These are phyloP conservation scores for Lerema accius DNA, from an alignment of 1,140 invertebrate species.

Conservation along the genomic window DNA sequence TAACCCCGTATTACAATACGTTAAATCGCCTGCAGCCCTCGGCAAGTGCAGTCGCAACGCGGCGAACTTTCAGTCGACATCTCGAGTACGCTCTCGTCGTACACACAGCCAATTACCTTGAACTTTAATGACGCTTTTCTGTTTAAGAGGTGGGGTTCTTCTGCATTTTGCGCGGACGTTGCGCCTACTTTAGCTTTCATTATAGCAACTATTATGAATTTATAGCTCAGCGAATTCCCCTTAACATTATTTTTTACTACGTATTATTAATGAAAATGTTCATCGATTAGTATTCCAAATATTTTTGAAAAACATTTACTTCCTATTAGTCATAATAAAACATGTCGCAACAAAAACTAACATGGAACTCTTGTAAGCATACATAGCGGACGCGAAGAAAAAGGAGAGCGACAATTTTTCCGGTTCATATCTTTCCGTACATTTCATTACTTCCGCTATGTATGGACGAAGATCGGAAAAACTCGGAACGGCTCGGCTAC, in stretches of 20 bases:
- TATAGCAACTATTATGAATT: conserved; percentile 6
- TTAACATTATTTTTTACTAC: neutral
- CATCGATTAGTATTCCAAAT: too few relatives aligned
- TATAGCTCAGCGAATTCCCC: neutral
- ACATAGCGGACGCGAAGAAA: conserved; percentile 67
- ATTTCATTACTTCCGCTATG: conserved; percentile 81
- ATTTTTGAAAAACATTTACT: too few relatives aligned
- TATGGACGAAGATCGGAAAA: conserved; percentile 60
- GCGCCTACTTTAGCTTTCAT: conserved; percentile 28
- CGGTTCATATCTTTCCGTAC: conserved; percentile 79
- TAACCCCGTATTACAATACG: conserved; percentile 70
- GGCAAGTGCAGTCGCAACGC: conserved; percentile 54
- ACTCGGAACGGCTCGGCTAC: conserved; percentile 54
- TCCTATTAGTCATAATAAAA: conserved; percentile 27
- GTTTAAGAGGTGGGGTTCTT: conserved; percentile 43
- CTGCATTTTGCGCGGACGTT: conserved; percentile 22
- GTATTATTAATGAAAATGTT: too few relatives aligned
- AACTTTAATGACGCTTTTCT: conserved; percentile 62
- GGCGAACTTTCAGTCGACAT: conserved; percentile 48
- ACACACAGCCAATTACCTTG: conserved; percentile 62
- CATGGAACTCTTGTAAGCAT: conserved; percentile 57
- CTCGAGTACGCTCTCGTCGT: conserved; percentile 47
- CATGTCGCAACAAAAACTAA: conserved; percentile 54
- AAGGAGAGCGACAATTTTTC: conserved; percentile 77
- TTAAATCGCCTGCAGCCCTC: conserved; percentile 67